Evolutionary conservation across 2,113 vertebrate genomes (phyloP).

Genomic region (Cephalopterus ornatus): DNA sequence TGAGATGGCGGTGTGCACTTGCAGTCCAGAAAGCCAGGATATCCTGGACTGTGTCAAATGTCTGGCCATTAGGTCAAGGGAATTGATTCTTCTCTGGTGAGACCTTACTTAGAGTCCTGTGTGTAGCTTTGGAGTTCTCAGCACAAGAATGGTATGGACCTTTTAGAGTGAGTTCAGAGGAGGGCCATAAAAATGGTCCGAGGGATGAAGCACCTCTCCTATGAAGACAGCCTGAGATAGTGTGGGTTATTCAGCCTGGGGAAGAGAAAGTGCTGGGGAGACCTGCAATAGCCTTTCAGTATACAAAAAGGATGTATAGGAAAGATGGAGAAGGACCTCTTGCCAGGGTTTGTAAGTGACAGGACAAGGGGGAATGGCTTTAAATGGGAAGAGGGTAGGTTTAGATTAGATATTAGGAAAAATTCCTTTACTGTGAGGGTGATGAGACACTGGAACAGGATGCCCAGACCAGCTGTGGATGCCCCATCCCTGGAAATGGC

Average conservation of each 20-base stretch:
- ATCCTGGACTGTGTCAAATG: background rate
- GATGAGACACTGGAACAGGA: background rate
- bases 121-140: background rate
- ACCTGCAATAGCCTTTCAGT: background rate
- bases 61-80: background rate
- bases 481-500: background rate
- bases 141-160: background rate
- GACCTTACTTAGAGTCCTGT: background rate
- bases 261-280: background rate
- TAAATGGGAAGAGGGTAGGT: background rate
- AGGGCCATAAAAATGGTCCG: background rate
- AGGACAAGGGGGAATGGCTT: background rate
- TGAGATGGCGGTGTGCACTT: background rate
- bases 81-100: background rate
- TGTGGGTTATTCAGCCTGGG: background rate
- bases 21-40: background rate
- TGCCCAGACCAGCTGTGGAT: background rate
- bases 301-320: background rate
- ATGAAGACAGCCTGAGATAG: background rate
- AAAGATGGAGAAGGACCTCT: background rate
- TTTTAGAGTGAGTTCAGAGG: background rate
- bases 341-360: background rate
- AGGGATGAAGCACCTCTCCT: background rate
- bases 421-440: background rate
- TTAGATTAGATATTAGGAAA: background rate